phyloP scores from a whole-genome alignment of 2,797 vertebrate species.

The Sorex maritimensis region DNA sequence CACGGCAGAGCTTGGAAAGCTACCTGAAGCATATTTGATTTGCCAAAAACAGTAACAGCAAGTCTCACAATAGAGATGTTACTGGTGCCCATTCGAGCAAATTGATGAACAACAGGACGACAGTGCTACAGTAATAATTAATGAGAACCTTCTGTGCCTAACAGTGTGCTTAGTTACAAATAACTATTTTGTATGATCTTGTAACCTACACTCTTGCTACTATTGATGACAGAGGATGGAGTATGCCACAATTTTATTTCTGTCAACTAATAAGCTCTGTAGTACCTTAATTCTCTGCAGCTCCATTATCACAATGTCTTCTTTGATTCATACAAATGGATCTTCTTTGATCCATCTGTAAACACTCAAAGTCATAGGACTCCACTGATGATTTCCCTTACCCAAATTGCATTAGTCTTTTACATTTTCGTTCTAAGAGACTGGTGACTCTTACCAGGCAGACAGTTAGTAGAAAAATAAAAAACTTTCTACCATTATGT shows the following conservation, averaged over 20 bases:
- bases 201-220: neutral
- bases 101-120: no score
- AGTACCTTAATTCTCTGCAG: neutral
- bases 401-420: slow-evolving; percentile 76
- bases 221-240: neutral
- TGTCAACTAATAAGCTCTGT: neutral
- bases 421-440: slow-evolving; percentile 69
- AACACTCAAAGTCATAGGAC: slow-evolving; percentile 51
- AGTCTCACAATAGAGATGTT: no score
- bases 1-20: no score
- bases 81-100: neutral
- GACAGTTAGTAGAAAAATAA: slow-evolving; percentile 39
- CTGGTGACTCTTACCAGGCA: slow-evolving; percentile 30
- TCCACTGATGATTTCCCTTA: slow-evolving; percentile 66
- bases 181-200: neutral
- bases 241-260: neutral
- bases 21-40: no score
- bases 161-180: neutral
- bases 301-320: neutral
- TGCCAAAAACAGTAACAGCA: no score
- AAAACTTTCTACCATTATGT: slow-evolving; percentile 39
- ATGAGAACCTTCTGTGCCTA: neutral
- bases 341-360: slow-evolving; percentile 36
- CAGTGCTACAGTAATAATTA: neutral
- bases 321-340: neutral